Evolutionary conservation across 2,113 vertebrate genomes (phyloP).

Genomic region (Amphiprion ocellaris): DNA sequence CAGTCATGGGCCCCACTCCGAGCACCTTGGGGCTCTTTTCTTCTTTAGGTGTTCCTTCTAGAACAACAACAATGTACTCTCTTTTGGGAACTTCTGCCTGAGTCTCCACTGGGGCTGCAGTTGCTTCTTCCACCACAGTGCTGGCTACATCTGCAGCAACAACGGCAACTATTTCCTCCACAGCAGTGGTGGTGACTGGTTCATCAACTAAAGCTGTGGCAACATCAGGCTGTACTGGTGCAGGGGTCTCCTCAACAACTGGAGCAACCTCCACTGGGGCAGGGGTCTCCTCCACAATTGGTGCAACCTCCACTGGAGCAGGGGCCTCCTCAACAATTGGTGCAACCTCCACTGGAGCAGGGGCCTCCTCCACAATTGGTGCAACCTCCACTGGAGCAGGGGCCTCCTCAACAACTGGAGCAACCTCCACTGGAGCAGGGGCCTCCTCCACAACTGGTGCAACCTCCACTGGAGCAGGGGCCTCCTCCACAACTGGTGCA

Average conservation of each 20-base stretch:
- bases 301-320: not conserved
- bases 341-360: not conserved
- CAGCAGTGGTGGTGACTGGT: constrained; percentile 12
- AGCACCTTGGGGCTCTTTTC: constrained; percentile 79
- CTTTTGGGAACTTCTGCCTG: constrained; percentile 42
- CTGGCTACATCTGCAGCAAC: not conserved
- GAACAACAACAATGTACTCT: constrained; percentile 81
- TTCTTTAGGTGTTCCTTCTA: constrained; percentile 77
- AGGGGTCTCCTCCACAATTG: not conserved
- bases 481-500: not conserved
- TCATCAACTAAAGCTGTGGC: constrained; percentile 8
- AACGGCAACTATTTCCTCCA: constrained; percentile 23
- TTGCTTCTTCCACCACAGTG: not conserved
- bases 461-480: not conserved
- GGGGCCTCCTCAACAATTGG: constrained; percentile 7
- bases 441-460: not conserved
- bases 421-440: not conserved
- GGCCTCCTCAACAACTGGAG: not conserved
- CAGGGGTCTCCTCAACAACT: not conserved
- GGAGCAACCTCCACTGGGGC: not conserved
- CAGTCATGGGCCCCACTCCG: constrained; percentile 73
- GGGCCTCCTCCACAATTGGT: not conserved
- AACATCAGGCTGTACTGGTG: constrained; percentile 3
- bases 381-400: not conserved
- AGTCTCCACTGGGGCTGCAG: constrained; percentile 1